These are phyloP conservation scores for Cheilosia impressa DNA, from an alignment of 2,888 invertebrate genomes.

Conservation along the genomic window DNA sequence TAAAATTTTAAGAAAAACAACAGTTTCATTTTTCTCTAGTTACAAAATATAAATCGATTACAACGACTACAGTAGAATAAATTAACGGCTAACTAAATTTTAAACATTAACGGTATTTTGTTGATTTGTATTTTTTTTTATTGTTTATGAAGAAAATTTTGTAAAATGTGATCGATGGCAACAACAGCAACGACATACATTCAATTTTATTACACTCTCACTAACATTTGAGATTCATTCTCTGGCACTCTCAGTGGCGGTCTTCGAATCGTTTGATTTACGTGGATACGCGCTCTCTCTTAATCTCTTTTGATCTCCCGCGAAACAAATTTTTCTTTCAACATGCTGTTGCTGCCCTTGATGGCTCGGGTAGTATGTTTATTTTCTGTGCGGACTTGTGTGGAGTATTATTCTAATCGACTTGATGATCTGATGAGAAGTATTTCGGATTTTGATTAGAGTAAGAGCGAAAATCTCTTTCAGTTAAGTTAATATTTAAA, in stretches of 20 bases:
- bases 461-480: slow-evolving; percentile 51
- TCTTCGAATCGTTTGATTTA: slow-evolving; percentile 20
- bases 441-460: slow-evolving; percentile 44
- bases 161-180: slow-evolving; percentile 59
- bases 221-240: slow-evolving; percentile 40
- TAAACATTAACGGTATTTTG: slow-evolving; percentile 59
- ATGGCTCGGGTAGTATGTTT: slow-evolving; percentile 4
- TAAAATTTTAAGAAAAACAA: slow-evolving; percentile 18
- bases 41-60: slow-evolving; percentile 47
- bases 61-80: slow-evolving; percentile 64
- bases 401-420: slow-evolving; percentile 1
- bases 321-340: not conserved
- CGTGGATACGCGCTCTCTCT: slow-evolving; percentile 36
- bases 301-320: slow-evolving; percentile 15
- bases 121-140: slow-evolving; percentile 1
- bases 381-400: not conserved
- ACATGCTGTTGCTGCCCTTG: slow-evolving; percentile 28
- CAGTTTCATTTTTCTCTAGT: slow-evolving; percentile 3
- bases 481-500: slow-evolving; percentile 53
- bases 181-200: slow-evolving; percentile 41
- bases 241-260: slow-evolving; percentile 34
- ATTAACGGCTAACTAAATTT: slow-evolving; percentile 69
- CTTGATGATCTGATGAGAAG: slow-evolving; percentile 26
- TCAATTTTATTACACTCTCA: slow-evolving; percentile 9
- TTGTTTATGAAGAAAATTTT: slow-evolving; percentile 34